phyloP scores from a whole-genome alignment of 23 tunicate species.

The Ascidia mentula region DNA sequence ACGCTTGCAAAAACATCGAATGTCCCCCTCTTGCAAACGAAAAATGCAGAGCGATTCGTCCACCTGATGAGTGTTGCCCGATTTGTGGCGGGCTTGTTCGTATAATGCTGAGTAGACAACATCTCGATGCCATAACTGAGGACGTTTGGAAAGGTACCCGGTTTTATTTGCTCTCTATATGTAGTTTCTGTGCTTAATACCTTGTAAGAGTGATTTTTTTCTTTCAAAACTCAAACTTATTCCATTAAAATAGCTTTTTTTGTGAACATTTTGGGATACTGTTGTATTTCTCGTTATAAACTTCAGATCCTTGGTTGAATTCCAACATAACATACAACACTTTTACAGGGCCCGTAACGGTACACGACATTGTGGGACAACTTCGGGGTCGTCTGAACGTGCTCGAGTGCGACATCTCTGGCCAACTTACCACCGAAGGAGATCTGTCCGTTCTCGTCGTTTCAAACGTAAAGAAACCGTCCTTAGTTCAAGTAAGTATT shows the following conservation, averaged over 20 bases:
- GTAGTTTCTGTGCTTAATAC: no score
- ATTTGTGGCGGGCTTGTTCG: constrained; percentile 71
- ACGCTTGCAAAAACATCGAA: constrained; percentile 30
- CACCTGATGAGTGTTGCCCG: constrained; percentile 90
- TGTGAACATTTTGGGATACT: no score
- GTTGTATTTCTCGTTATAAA: no score
- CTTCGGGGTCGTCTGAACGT: constrained; percentile 55
- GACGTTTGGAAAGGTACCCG: constrained; percentile 49
- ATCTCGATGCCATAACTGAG: constrained; percentile 20
- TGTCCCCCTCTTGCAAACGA: constrained; percentile 52
- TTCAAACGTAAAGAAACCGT: constrained; percentile 42
- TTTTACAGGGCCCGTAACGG: constrained; percentile 79
- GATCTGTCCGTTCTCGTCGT: constrained; percentile 55
- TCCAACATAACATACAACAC: no score
- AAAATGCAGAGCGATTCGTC: constrained; percentile 38
- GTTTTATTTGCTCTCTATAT: neutral
- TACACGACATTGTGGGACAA: constrained; percentile 48
- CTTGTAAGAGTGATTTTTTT: no score
- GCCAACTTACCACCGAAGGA: constrained; percentile 68
- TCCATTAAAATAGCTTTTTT: no score
- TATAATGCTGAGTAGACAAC: constrained; percentile 37
- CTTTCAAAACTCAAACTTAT: no score
- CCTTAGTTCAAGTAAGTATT: constrained; percentile 42
- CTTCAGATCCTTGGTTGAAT: no score
- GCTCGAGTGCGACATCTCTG: constrained; percentile 62